Base-by-base conservation (phyloP, 2,113 vertebrate species). In the Campylorhamphus procurvoides region DNA sequence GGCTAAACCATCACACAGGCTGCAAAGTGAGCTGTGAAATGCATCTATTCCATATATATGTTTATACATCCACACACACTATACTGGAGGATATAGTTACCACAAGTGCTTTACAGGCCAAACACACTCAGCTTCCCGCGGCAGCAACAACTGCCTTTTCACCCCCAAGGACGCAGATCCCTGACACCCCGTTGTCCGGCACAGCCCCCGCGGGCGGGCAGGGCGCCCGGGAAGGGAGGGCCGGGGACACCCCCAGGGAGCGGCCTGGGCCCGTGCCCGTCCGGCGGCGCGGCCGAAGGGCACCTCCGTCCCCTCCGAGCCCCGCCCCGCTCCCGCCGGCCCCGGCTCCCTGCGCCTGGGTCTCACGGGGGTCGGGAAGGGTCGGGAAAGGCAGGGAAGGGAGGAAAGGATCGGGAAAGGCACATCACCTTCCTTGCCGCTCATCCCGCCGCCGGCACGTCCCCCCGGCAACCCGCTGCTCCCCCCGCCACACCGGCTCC, bases 371-470 rank as follows among this genome's bases (percentile, higher is more conserved):
- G 7, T 22, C 12, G 7, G n/a, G 46, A 8, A 14, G 8, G 12
- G 14, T 6, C 22, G 23, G 12, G n/a, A 40, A 8, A 14, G 8
- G 12, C 3, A 37, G 40, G 35, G 24, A 18, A 58, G 40, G 40
- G 40, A 40, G 40, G 40, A 8, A 14, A 7, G 12, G 3, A 37
- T 37, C 37, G 42, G 29, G 22, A 11, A 69, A 12, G n/a, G 46
- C 11, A 68, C 46, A 37, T 93, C 86, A 94, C 95, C 95, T 94
- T 95, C 95, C 58, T 92, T 94, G 89, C 86, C 69, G 94, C 90
- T 96, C 95, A 95, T 95, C 75, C 37, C 62, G 84, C 87, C 33
- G 42, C 58, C 63, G 72, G 93, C 89, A 49, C 73, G 82, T 68
- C 35, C 81, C 84, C 74, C 9, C 47, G 72, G 76, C 52, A 75